Conservation (phyloP, 2,113 vertebrate genomes). For the Enhydra lutris region DNA sequence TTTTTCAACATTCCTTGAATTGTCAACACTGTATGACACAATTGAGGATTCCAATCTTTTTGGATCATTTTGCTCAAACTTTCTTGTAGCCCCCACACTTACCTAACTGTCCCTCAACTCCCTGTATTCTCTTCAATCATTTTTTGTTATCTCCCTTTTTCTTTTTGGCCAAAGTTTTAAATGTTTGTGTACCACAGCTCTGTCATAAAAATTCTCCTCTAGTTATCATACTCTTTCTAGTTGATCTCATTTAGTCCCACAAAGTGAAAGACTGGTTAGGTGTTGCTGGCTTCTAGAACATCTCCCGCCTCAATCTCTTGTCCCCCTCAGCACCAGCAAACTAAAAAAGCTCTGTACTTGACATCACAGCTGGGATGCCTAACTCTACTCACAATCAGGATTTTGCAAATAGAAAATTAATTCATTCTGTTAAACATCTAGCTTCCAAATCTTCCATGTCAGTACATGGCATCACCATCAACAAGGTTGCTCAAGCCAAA, state of each 20-base stretch:
- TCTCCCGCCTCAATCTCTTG: background rate
- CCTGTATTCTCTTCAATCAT: background rate
- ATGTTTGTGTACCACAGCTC: background rate
- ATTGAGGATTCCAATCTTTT: background rate
- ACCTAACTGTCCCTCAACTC: background rate
- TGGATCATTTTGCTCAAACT: background rate
- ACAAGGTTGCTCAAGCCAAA: background rate
- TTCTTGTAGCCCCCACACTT: background rate
- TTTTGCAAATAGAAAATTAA: background rate
- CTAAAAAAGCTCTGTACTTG: background rate
- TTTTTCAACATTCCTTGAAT: background rate
- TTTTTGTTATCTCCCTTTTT: background rate
- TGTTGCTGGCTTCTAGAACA: background rate
- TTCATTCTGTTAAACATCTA: background rate
- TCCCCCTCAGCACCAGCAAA: background rate
- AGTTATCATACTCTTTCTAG: background rate
- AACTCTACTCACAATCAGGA: background rate
- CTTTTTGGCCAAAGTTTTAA: background rate
- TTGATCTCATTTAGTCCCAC: background rate
- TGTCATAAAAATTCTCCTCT: background rate
- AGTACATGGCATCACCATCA: background rate
- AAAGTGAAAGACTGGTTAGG: background rate
- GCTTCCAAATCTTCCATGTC: background rate
- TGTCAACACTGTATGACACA: background rate
- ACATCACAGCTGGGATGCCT: background rate